Percentiles rank a stretch among this genome's conserved stretches.
These are phyloP conservation scores for Lamprologus sp. DNA, from an alignment of 2,113 vertebrate genomes.

Conservation along the genomic window DNA sequence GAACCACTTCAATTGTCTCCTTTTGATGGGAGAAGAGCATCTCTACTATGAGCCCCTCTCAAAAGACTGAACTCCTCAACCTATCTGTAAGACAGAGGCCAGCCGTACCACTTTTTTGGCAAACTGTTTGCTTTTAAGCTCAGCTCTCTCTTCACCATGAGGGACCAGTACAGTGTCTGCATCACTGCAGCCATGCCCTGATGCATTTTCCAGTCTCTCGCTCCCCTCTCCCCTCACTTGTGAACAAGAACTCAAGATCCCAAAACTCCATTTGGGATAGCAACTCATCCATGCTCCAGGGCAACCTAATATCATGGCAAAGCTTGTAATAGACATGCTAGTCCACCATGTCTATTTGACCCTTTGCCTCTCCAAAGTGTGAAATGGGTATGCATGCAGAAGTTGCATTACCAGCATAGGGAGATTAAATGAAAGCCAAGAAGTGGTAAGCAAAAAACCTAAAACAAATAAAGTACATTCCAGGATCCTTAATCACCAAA, in stretches of 20 bases:
- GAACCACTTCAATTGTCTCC: background rate
- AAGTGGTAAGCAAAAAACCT: background rate
- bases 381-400: background rate
- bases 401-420: background rate
- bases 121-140: background rate
- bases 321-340: background rate
- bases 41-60: background rate
- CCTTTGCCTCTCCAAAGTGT: background rate
- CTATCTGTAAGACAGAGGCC: background rate
- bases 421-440: background rate
- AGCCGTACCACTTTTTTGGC: background rate
- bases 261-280: background rate
- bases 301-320: background rate
- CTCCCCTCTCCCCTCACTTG: background rate
- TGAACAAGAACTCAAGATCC: background rate
- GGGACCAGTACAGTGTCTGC: background rate
- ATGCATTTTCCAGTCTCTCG: background rate
- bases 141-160: background rate
- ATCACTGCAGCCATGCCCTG: background rate
- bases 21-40: background rate
- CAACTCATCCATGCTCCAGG: background rate
- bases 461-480: background rate
- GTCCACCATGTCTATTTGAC: background rate
- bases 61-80: background rate
- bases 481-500: background rate